Conservation (phyloP, 1,140 invertebrate genomes). For the Eumaeus atala region DNA sequence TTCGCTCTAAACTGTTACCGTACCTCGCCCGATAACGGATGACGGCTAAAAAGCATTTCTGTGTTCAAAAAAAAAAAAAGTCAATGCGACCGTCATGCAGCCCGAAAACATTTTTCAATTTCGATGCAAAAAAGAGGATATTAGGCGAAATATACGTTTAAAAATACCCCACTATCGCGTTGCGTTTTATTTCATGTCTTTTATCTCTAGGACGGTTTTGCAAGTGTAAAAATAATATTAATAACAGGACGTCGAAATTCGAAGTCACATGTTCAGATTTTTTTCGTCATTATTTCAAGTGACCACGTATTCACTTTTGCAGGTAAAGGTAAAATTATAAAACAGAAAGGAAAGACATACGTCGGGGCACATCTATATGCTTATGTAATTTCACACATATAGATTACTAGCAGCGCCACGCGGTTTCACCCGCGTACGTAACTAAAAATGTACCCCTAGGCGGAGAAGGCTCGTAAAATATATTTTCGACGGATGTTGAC, state of each 20-base stretch:
- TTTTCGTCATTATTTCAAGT: constrained; percentile 56
- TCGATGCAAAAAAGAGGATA: constrained; percentile 48
- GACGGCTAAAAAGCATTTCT: constrained; percentile 68
- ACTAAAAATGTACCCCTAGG: too few relatives aligned
- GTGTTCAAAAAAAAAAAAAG: constrained; percentile 51
- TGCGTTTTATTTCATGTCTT: constrained; percentile 25
- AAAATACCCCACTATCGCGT: constrained; percentile 38
- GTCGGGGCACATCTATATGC: constrained; percentile 46
- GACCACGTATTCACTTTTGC: constrained; percentile 42
- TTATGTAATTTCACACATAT: too few relatives aligned
- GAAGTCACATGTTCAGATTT: constrained; percentile 40
- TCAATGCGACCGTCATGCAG: constrained; percentile 48
- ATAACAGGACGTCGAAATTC: constrained; percentile 41
- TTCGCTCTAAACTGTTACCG: constrained; percentile 53
- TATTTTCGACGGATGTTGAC: too few relatives aligned
- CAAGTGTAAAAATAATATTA: constrained; percentile 31
- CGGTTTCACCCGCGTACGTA: too few relatives aligned
- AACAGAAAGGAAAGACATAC: constrained; percentile 35
- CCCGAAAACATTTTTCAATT: constrained; percentile 62
- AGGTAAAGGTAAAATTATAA: constrained; percentile 24
- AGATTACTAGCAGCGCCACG: too few relatives aligned
- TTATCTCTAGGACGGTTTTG: constrained; percentile 43
- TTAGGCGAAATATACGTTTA: constrained; percentile 46
- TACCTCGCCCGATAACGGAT: constrained; percentile 51
- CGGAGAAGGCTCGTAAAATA: too few relatives aligned